Evolutionary conservation across 2,113 vertebrate genomes (phyloP).

Genomic region (Actinemys pallida): DNA sequence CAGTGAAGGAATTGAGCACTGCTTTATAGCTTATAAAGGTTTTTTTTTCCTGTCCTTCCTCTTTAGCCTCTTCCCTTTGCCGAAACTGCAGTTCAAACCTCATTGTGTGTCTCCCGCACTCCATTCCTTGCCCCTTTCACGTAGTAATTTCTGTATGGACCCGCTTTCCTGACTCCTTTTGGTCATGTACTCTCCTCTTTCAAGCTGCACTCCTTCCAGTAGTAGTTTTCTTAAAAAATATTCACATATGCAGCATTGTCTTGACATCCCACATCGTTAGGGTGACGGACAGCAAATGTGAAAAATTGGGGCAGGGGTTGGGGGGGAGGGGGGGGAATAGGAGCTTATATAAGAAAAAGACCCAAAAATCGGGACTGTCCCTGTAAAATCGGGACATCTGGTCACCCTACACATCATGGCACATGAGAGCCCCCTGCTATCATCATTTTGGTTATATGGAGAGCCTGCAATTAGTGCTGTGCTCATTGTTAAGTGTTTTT

Average conservation of each 20-base stretch:
- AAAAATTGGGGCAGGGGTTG: too few species aligned
- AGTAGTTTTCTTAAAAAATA: background rate
- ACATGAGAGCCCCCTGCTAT: background rate
- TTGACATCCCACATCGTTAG: background rate
- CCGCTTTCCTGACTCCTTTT: background rate
- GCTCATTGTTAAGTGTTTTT: background rate
- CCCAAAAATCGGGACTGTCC: too few species aligned
- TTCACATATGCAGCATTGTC: background rate
- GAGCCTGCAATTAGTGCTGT: background rate
- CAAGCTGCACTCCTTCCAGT: background rate
- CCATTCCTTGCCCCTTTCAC: background rate
- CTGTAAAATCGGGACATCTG: too few species aligned
- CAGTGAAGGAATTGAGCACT: background rate
- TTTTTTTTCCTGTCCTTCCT: rapidly evolving
- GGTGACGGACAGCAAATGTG: too few species aligned
- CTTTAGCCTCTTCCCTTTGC: background rate
- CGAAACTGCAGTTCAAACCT: background rate
- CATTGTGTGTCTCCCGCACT: background rate
- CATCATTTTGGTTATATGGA: too few species aligned
- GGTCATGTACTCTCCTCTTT: background rate
- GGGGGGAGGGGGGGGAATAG: too few species aligned
- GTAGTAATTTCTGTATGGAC: rapidly evolving
- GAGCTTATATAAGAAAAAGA: too few species aligned
- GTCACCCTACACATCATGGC: background rate
- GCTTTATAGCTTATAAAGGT: background rate